Evolutionary conservation across 53 echinoderm and acorn worm genomes (phyloP).

Genomic region (Temnopleurus reevesii): DNA sequence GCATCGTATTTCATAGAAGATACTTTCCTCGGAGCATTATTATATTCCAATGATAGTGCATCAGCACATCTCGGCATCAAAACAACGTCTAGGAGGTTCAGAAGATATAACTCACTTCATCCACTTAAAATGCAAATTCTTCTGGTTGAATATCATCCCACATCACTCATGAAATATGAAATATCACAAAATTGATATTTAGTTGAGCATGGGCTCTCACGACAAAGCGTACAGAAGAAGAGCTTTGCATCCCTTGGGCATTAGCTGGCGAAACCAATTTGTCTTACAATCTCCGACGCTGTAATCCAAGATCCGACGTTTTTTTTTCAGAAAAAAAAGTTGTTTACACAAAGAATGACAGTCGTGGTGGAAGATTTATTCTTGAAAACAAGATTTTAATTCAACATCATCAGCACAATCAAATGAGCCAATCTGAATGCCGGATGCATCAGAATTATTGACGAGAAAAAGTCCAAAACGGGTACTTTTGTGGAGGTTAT

Average conservation of each 20-base stretch:
- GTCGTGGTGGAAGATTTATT: background rate
- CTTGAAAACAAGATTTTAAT: too few relatives aligned
- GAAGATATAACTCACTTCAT: background rate
- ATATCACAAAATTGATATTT: background rate
- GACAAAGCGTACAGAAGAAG: background rate
- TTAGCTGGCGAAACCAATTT: constrained; percentile 41
- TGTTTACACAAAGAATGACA: background rate
- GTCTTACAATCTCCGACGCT: background rate
- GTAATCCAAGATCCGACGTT: background rate
- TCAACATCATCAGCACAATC: too few relatives aligned
- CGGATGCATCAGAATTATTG: too few relatives aligned
- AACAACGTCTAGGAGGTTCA: background rate
- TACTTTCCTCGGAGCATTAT: too few relatives aligned
- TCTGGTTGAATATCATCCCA: background rate
- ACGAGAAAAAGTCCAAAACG: too few relatives aligned
- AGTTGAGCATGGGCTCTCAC: background rate
- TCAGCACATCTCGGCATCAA: background rate
- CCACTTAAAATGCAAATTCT: too few relatives aligned
- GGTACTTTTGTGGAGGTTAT: too few relatives aligned
- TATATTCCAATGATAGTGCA: background rate
- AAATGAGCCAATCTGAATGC: too few relatives aligned
- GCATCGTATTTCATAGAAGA: too few relatives aligned
- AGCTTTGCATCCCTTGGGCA: background rate
- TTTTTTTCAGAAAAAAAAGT: constrained; percentile 7
- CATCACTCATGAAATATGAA: background rate